Percentiles rank a stretch among this genome's conserved stretches.
Conservation (phyloP, 2,888 invertebrate genomes). For the Tholera decimalis region DNA sequence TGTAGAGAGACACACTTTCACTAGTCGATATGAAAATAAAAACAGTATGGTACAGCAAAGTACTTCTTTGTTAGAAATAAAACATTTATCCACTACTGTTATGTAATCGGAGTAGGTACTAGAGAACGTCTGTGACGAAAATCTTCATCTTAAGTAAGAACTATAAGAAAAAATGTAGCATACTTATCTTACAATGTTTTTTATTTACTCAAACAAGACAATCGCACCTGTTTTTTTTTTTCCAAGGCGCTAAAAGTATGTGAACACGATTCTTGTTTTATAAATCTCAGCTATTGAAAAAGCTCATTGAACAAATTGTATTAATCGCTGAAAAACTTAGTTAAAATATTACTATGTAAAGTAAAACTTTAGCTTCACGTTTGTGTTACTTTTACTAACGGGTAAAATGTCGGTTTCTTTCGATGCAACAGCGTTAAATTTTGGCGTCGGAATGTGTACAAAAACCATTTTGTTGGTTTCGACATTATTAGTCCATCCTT, state of each 20-base stretch:
- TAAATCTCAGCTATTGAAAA: neutral
- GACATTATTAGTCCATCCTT: constrained; percentile 64
- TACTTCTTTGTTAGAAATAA: constrained; percentile 14
- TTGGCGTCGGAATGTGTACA: constrained; percentile 60
- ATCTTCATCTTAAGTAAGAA: constrained; percentile 4
- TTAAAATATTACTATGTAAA: constrained; percentile 2
- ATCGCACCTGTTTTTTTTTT: constrained; percentile 2
- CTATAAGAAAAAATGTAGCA: constrained; percentile 15
- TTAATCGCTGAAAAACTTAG: neutral
- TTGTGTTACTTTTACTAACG: constrained; percentile 17
- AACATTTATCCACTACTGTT: constrained; percentile 12
- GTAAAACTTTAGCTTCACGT: neutral
- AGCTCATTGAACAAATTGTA: neutral
- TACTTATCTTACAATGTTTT: constrained; percentile 17
- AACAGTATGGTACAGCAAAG: neutral
- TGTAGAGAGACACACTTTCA: constrained; percentile 39
- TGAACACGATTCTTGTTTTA: constrained; percentile 3
- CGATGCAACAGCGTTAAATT: constrained; percentile 57
- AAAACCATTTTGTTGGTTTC: constrained; percentile 60
- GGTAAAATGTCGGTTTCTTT: constrained; percentile 39
- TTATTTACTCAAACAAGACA: constrained; percentile 14
- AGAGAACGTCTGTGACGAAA: neutral
- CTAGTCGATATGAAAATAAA: constrained; percentile 8
- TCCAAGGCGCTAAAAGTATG: neutral
- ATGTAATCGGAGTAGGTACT: constrained; percentile 11